These are phyloP conservation scores for Drosophila colorata DNA, from an alignment of 2,888 invertebrate species.

Conservation along the genomic window DNA sequence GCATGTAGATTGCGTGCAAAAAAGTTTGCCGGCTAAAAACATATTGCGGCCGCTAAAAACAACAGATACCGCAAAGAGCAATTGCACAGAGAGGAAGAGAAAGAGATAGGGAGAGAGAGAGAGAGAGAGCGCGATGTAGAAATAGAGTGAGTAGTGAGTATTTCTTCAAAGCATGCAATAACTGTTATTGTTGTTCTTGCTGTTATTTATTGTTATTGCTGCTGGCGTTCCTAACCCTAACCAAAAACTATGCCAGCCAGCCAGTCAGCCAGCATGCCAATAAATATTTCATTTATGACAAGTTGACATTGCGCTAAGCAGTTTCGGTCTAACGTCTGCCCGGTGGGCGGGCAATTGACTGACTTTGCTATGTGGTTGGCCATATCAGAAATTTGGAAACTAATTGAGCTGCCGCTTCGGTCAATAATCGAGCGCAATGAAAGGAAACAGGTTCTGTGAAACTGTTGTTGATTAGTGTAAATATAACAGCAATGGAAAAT, in stretches of 20 bases:
- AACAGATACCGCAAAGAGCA: conserved; percentile 29
- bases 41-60: conserved; percentile 47
- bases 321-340: conserved; percentile 13
- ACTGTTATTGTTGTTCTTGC: conserved; percentile 26
- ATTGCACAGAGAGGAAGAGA: conserved; percentile 20
- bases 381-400: conserved; percentile 21
- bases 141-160: background rate
- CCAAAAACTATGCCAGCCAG: conserved; percentile 14
- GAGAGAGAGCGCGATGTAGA: background rate
- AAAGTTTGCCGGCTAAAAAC: conserved; percentile 56
- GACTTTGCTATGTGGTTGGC: conserved; percentile 1
- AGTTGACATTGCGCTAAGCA: conserved; percentile 53
- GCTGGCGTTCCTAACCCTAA: conserved; percentile 27
- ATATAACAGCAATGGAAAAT: background rate
- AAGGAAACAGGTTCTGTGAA: background rate
- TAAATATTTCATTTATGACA: conserved; percentile 73
- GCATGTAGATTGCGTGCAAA: conserved; percentile 24
- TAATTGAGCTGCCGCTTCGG: conserved; percentile 35
- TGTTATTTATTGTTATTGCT: conserved; percentile 62
- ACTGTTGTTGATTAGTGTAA: background rate
- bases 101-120: conserved; percentile 1
- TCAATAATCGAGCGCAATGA: conserved; percentile 18
- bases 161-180: conserved; percentile 8
- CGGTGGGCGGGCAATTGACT: conserved; percentile 20
- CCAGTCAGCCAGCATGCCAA: conserved; percentile 42